A percentile compares a stretch with the other conserved stretches of the same genome.
Conservation (phyloP, 2,113 vertebrate genomes). For the Cryptotis parvus region DNA sequence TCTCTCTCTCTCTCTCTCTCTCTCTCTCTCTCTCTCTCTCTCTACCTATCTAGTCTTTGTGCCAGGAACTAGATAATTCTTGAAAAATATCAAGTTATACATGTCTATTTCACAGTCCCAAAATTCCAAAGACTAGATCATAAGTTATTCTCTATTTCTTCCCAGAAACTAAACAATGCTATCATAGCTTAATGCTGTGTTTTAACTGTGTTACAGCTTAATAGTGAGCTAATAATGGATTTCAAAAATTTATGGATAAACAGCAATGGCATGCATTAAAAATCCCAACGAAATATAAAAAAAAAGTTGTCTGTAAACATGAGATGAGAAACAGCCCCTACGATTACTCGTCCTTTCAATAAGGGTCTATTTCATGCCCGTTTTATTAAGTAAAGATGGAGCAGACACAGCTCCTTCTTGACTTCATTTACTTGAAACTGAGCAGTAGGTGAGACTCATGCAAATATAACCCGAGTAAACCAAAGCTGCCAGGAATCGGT, state of each 20-base stretch:
- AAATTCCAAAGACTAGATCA: not conserved
- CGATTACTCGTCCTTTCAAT: not conserved
- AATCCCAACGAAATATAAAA: not conserved
- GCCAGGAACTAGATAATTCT: not conserved
- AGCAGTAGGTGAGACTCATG: not conserved
- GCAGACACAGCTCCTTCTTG: not conserved
- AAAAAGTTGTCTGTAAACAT: not conserved
- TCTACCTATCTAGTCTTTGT: not conserved
- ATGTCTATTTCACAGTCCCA: not conserved
- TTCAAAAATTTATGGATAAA: not conserved
- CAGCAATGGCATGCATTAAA: not conserved
- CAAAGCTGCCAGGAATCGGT: not conserved
- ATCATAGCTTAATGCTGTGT: too few relatives aligned
- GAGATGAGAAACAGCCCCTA: not conserved
- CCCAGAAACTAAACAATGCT: not conserved
- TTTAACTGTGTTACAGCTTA: too few relatives aligned
- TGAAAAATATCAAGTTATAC: slow-evolving; percentile 1
- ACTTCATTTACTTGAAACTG: not conserved
- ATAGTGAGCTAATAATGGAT: not conserved
- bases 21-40: too few relatives aligned
- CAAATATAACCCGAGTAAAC: not conserved
- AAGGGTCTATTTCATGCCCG: not conserved
- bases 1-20: too few relatives aligned
- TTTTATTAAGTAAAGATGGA: not conserved
- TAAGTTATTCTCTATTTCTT: not conserved